Base-by-base conservation (phyloP, 2,113 vertebrate species). In the Phrynosoma platyrhinos region DNA sequence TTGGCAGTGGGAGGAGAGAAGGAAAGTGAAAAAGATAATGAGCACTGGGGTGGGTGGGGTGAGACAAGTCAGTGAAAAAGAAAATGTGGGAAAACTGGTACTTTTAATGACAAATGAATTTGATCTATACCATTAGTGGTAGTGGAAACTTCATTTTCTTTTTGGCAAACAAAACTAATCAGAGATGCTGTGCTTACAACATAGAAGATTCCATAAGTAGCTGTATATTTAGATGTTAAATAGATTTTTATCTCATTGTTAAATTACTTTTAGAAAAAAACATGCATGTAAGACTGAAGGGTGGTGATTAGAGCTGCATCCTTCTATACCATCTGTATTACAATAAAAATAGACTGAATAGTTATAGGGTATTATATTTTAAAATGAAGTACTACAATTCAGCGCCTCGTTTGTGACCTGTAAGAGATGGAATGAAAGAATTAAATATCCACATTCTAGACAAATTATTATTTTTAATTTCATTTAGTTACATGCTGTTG, bases 361-460 rank as follows among this genome's bases (percentile, higher is more conserved):
- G 75, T 4, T 25, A 42, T 7, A 76, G 72, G n/a, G 4, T 64
- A 47, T 62, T 32, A 36, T 64, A 75, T 27, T 23, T 79, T 71
- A 80, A 85, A 58, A 20, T 69, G n/a, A 74, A n/a, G 36, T 78
- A 78, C 66, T 77, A 52, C 23, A 88, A 77, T 78, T 83, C 62
- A 78, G 74, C 72, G 66, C 52, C 75, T n/a, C 72, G 25, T 53
- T 55, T 76, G 47, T 83, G 53, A 77, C 74, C 87, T 88, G 72
- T 78, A 83, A 78, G 69, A 87, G 14, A 78, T 36, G 16, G 21
- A 86, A 83, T 77, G n/a, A 88, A 75, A 62, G 23, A 78, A 78
- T 78, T 83, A 68, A 88, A 75, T n/a, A 75, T 66, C 16, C 71
- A 52, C 30, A 68, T 12, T 47, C 47, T 47, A 87, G 74, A 87